Evolutionary conservation across 2,888 invertebrate species (phyloP), one percentile per base, ranked within the genome.

Genomic region (Agriopis leucophaearia): DNA sequence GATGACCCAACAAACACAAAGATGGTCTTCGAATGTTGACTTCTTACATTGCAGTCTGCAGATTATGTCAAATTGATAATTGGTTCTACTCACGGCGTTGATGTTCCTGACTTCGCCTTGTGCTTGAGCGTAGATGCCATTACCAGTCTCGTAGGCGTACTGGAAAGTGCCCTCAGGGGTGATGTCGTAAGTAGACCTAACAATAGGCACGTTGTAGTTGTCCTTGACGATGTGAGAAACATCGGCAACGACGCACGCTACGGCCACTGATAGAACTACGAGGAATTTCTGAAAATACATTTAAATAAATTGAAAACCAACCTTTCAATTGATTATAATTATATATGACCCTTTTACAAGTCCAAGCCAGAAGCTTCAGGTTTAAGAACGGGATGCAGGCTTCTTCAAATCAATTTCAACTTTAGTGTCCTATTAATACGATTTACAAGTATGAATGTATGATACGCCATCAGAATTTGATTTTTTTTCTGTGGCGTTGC

Each of bases 211-310:
- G 2, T 1, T 6, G 47, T 0, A 48, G 0, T 79, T 80, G n/a
- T n/a, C n/a, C n/a, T n/a, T n/a, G n/a, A n/a, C n/a, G 7, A 78
- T 0, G 69, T 81, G 82, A 6, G 81, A 69, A 0, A 83, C 83
- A 50, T 78, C 83, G 35, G 86, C 89, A 78, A 75, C 77, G 56
- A 71, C 87, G 68, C 81, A 81, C 42, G 88, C 88, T 71, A 88
- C 76, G 40, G 82, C 83, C 7, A 86, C 80, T 63, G 84, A 82
- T 69, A 90, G 76, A 50, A 85, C 81, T 27, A 87, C 73, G 65
- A 90, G 70, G 81, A 87, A 89, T 86, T 88, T 87, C 89, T 89
- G 76, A 4, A 79, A 75, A 50, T 16, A 55, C 13, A 27, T 38
- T 1, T 13, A 38, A 38, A 54, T 8, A n/a, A 51, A 51, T 8